phyloP scores from a whole-genome alignment of 2,888 invertebrate genomes.

The Asteroscopus sphinx region DNA sequence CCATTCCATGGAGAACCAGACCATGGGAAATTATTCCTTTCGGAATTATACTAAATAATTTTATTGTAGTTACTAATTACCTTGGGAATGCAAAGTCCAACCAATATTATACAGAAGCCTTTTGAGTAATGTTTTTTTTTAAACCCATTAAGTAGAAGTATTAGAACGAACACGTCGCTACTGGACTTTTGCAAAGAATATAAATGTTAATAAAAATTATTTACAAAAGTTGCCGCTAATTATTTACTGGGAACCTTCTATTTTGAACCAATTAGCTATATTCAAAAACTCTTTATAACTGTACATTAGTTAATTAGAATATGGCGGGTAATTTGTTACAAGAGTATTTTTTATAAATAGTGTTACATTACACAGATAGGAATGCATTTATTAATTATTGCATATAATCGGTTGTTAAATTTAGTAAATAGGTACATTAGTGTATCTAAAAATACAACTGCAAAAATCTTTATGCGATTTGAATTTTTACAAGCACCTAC shows the following conservation, averaged over 20 bases:
- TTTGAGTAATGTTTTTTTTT: constrained; percentile 1
- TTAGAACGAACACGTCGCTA: constrained; percentile 20
- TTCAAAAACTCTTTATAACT: constrained; percentile 1
- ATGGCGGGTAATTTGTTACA: background rate
- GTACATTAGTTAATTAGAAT: constrained; percentile 21
- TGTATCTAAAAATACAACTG: background rate
- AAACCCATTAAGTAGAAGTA: constrained; percentile 11
- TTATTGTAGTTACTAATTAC: constrained; percentile 1
- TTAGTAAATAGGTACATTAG: background rate
- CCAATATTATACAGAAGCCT: constrained; percentile 7
- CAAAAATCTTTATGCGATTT: too few species aligned
- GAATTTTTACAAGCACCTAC: too few species aligned
- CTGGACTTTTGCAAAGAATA: constrained; percentile 14
- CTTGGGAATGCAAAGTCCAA: background rate
- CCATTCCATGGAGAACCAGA: background rate
- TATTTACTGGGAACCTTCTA: constrained; percentile 7
- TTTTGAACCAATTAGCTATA: constrained; percentile 22
- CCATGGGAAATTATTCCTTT: constrained; percentile 23
- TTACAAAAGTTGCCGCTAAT: constrained; percentile 35
- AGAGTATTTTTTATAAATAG: background rate
- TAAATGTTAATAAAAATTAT: constrained; percentile 13
- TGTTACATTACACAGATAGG: background rate
- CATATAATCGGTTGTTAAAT: background rate
- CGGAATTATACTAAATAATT: constrained; percentile 13
- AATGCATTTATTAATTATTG: background rate